Percentiles rank a stretch among this genome's conserved stretches.
Evolutionary conservation across 2,888 invertebrate species (phyloP).

Genomic region (Rotaria socialis): DNA sequence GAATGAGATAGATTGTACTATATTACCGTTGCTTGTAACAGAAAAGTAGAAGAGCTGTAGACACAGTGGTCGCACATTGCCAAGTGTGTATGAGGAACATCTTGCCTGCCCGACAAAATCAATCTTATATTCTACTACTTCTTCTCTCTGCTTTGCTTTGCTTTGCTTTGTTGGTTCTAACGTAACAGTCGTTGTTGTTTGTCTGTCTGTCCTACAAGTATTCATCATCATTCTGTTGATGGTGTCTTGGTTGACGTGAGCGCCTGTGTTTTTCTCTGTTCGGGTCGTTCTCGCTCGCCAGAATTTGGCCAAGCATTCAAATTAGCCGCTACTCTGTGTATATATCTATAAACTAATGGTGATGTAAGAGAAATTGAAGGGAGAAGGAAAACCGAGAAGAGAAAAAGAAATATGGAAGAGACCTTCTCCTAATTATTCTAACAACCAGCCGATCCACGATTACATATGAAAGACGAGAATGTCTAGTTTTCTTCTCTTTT

Average conservation of each 20-base stretch:
- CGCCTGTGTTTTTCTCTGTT: neutral
- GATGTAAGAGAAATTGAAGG: slow-evolving; percentile 5
- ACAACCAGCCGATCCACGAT: slow-evolving; percentile 13
- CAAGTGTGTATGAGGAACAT: neutral
- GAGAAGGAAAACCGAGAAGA: neutral
- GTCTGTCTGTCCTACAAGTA: slow-evolving; percentile 2
- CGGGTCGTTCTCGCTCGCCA: neutral
- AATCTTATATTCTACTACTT: neutral
- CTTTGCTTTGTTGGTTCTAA: neutral
- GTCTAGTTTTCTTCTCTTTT: neutral
- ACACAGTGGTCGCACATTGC: slow-evolving; percentile 16
- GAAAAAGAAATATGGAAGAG: neutral
- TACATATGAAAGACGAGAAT: neutral
- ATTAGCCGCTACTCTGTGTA: neutral
- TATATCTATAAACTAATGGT: neutral
- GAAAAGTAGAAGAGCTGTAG: neutral
- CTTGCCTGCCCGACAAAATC: slow-evolving; percentile 19
- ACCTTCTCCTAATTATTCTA: neutral
- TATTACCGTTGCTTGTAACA: neutral
- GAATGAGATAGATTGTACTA: neutral
- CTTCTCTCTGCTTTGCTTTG: neutral
- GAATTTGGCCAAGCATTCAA: slow-evolving; percentile 11
- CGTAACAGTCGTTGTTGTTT: neutral
- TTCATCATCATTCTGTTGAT: slow-evolving; percentile 13
- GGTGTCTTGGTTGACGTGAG: neutral